Conservation (phyloP, 1,140 invertebrate genomes). For the Heliconius hermathena region DNA sequence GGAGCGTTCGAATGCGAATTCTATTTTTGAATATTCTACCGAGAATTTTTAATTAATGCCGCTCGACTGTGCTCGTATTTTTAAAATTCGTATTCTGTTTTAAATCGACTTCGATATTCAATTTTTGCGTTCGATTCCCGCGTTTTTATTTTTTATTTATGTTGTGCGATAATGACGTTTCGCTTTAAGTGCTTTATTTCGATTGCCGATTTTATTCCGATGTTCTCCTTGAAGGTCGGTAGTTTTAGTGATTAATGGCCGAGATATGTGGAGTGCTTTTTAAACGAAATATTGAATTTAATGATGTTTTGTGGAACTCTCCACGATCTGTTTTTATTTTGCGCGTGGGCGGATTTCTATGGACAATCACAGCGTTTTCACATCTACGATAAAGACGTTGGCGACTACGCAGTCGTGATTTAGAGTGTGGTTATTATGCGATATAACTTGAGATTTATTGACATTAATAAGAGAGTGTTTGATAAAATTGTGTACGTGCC, state of each 20-base stretch:
- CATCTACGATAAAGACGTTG: constrained; percentile 39
- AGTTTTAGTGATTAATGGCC: constrained; percentile 81
- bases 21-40: constrained; percentile 82
- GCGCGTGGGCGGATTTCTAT: constrained; percentile 38
- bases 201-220: constrained; percentile 81
- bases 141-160: constrained; percentile 78
- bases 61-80: constrained; percentile 77
- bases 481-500: constrained; percentile 50
- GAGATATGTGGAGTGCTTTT: constrained; percentile 80
- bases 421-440: constrained; percentile 35
- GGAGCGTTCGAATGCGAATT: constrained; percentile 81
- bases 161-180: constrained; percentile 81
- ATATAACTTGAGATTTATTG: constrained; percentile 48
- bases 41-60: constrained; percentile 82
- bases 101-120: constrained; percentile 80
- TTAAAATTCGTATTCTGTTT: constrained; percentile 80
- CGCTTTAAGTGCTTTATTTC: constrained; percentile 81
- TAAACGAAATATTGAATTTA: constrained; percentile 81
- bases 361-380: constrained; percentile 32
- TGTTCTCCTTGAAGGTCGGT: constrained; percentile 80
- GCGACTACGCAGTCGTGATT: constrained; percentile 19
- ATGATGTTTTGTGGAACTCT: constrained; percentile 75
- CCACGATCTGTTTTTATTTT: constrained; percentile 61
- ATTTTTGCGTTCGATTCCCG: constrained; percentile 79
- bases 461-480: constrained; percentile 46